Conservation (phyloP, 2,797 vertebrate genomes). For the Spinus olivaceus region DNA sequence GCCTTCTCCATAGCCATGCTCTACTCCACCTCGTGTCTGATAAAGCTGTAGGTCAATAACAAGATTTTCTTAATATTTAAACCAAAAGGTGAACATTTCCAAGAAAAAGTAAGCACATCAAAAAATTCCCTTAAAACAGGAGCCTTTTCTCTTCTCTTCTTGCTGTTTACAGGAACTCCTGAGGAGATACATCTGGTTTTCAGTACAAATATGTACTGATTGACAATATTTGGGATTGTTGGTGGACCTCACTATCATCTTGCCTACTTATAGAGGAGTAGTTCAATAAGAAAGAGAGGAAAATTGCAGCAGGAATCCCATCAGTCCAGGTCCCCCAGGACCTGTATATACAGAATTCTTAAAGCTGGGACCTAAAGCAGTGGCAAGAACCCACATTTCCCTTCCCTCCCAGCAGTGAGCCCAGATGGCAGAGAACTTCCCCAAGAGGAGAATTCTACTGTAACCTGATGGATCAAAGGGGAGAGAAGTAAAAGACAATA, state of each 20-base stretch:
- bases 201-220: not conserved
- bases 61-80: not conserved
- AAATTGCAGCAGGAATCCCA: not conserved
- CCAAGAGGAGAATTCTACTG: not conserved
- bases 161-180: not conserved
- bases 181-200: not conserved
- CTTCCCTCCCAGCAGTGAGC: not conserved
- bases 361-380: not conserved
- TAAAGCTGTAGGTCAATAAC: not conserved
- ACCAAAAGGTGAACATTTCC: not conserved
- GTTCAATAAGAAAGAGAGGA: not conserved
- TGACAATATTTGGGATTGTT: not conserved
- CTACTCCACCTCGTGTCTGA: not conserved
- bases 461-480: not conserved
- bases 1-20: not conserved
- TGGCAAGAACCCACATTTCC: not conserved
- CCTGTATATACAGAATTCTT: not conserved
- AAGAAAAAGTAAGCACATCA: not conserved
- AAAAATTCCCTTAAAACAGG: not conserved
- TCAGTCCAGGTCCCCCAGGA: not conserved
- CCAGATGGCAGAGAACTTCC: not conserved
- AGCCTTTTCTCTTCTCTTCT: not conserved
- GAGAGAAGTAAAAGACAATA: not conserved
- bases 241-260: not conserved
- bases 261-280: not conserved